A percentile compares a stretch with the other conserved stretches of the same genome.
Evolutionary conservation across 2,113 vertebrate genomes (phyloP).

Genomic region (Solea senegalensis): DNA sequence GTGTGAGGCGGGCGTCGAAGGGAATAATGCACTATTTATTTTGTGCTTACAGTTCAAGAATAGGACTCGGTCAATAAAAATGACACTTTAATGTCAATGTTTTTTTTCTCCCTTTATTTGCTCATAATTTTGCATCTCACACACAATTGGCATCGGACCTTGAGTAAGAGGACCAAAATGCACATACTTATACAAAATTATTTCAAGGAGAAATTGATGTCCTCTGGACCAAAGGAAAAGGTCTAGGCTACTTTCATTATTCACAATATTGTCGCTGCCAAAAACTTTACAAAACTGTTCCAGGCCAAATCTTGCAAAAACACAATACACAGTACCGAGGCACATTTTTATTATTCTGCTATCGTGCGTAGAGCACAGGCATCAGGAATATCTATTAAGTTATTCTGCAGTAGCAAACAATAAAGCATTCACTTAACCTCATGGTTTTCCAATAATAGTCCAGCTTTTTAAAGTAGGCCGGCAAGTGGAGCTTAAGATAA

Average conservation of each 20-base stretch:
- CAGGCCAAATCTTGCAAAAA: slow-evolving; percentile 7
- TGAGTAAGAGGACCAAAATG: slow-evolving; percentile 17
- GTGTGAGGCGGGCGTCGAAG: neutral
- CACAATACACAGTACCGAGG: slow-evolving; percentile 2
- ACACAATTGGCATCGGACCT: neutral
- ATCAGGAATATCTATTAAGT: slow-evolving; percentile 24
- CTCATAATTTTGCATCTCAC: slow-evolving; percentile 11
- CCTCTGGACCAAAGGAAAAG: neutral
- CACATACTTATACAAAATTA: neutral
- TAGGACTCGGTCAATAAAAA: slow-evolving; percentile 6
- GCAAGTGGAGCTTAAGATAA: slow-evolving; percentile 28
- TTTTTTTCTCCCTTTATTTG: slow-evolving; percentile 19
- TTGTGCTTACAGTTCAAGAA: slow-evolving; percentile 12
- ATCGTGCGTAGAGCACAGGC: neutral
- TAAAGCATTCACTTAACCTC: slow-evolving; percentile 35
- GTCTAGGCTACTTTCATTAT: neutral
- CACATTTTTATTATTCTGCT: slow-evolving; percentile 3
- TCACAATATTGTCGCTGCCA: slow-evolving; percentile 13
- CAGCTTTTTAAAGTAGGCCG: slow-evolving; percentile 49
- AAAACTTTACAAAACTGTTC: slow-evolving; percentile 1
- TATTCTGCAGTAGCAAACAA: slow-evolving; percentile 20
- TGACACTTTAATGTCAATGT: neutral
- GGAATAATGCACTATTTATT: slow-evolving; percentile 19
- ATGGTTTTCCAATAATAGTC: slow-evolving; percentile 26
- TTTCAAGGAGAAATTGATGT: neutral